phyloP scores from a whole-genome alignment of 2,113 vertebrate genomes.

The Tachycineta bicolor region DNA sequence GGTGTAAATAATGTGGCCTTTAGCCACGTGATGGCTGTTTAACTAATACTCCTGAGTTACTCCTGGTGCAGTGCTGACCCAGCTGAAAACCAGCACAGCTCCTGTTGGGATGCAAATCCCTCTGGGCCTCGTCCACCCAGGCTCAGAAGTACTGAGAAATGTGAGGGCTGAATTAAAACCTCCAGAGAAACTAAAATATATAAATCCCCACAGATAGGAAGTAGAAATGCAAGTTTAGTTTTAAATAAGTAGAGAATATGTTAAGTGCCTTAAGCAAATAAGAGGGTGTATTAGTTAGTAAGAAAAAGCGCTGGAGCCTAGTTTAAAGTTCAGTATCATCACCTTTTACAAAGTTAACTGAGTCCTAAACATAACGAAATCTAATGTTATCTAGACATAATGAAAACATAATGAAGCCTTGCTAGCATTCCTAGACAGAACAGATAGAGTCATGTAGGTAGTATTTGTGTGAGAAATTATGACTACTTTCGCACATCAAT shows the following conservation, averaged over 20 bases:
- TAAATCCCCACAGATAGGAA: neutral
- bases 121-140: neutral
- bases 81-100: neutral
- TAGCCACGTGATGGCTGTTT: neutral
- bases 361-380: neutral
- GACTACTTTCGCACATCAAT: neutral
- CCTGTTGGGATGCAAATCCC: neutral
- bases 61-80: neutral
- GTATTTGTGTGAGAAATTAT: neutral
- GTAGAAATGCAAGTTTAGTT: neutral
- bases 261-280: neutral
- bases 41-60: neutral
- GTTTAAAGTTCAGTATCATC: neutral
- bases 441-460: neutral
- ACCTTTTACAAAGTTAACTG: neutral
- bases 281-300: neutral
- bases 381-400: neutral
- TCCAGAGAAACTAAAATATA: neutral
- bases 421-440: neutral
- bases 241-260: neutral
- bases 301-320: neutral
- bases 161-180: neutral
- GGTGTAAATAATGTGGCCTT: neutral
- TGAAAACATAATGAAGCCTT: neutral
- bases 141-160: neutral